Percentiles rank a stretch among this genome's conserved stretches.
Evolutionary conservation across 2,888 invertebrate species (phyloP).

Genomic region (Ennomos erosarius): DNA sequence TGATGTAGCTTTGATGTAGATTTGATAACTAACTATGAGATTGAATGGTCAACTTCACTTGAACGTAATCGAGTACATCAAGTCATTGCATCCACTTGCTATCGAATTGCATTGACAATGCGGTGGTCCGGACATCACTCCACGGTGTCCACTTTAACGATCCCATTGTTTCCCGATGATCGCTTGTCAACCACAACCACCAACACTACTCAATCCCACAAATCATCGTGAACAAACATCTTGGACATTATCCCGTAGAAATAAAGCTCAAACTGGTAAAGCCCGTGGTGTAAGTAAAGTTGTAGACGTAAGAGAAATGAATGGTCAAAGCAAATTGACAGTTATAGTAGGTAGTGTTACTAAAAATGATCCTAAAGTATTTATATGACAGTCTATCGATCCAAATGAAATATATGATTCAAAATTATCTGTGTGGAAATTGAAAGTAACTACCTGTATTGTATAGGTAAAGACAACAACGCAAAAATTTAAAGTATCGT

Average conservation of each 20-base stretch:
- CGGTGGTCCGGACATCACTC: slow-evolving; percentile 79
- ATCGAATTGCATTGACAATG: slow-evolving; percentile 52
- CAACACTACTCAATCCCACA: slow-evolving; percentile 18
- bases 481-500: no score
- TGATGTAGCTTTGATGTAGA: no score
- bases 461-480: no score
- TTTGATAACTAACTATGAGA: slow-evolving; percentile 4
- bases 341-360: slow-evolving; percentile 68
- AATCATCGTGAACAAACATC: slow-evolving; percentile 4
- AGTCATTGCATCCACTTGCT: slow-evolving; percentile 15
- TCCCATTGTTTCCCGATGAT: slow-evolving; percentile 77
- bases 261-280: slow-evolving; percentile 49
- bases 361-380: slow-evolving; percentile 73
- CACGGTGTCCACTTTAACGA: slow-evolving; percentile 76
- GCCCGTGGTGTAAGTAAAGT: slow-evolving; percentile 25
- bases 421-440: slow-evolving; percentile 18
- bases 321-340: slow-evolving; percentile 67
- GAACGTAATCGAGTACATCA: slow-evolving; percentile 18
- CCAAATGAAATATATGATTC: slow-evolving; percentile 46
- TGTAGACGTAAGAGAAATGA: slow-evolving; percentile 63
- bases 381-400: slow-evolving; percentile 76
- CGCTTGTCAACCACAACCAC: slow-evolving; percentile 70
- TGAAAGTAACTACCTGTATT: neutral
- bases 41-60: slow-evolving; percentile 29
- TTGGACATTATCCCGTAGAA: slow-evolving; percentile 36